Evolutionary conservation across 2,113 vertebrate genomes (phyloP).

Genomic region (Sialia sialis): DNA sequence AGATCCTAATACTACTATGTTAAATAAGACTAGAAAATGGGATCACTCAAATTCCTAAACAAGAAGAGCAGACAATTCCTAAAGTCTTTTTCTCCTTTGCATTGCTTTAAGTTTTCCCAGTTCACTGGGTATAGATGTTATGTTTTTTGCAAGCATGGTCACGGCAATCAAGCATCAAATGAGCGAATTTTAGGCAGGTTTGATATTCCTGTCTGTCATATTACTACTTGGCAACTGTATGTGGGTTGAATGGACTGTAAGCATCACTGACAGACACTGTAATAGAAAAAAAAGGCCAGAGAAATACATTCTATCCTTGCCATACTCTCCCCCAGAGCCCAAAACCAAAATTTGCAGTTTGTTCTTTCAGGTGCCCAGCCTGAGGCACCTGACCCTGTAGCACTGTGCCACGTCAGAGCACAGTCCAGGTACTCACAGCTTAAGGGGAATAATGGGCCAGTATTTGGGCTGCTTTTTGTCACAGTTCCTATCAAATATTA

Average conservation of each 20-base stretch:
- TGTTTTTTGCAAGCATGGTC: neutral
- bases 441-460: conserved; percentile 94
- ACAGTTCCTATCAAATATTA: conserved; percentile 88
- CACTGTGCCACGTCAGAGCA: neutral
- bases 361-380: neutral
- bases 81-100: neutral
- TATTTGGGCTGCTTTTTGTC: conserved; percentile 91
- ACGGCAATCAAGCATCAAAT: neutral
- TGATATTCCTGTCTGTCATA: neutral
- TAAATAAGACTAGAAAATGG: neutral
- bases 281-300: neutral
- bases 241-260: neutral
- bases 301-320: neutral
- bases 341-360: neutral
- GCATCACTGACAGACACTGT: neutral
- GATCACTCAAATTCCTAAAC: neutral
- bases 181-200: neutral
- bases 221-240: neutral
- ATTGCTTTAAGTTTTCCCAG: neutral
- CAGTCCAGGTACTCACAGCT: conserved; percentile 69
- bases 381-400: neutral
- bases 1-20: neutral
- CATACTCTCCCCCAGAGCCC: neutral
- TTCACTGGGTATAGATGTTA: neutral
- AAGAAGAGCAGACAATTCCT: neutral